Percentiles rank a stretch among this genome's conserved stretches.
Conservation (phyloP, 2,797 vertebrate genomes). For the Nasua narica region DNA sequence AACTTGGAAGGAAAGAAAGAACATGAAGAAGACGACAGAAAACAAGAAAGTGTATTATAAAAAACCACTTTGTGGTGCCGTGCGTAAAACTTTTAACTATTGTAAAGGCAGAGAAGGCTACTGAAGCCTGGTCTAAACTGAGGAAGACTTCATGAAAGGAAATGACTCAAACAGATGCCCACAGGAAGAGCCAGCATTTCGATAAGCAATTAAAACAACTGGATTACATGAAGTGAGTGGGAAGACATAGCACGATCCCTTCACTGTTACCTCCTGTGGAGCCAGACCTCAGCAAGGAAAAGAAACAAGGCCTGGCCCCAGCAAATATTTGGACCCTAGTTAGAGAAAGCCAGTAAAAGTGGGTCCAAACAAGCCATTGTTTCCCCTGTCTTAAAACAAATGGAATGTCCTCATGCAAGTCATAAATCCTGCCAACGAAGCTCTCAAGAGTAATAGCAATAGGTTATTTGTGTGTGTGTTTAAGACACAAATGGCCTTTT, state of each 20-base stretch:
- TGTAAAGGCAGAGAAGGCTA: neutral
- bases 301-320: neutral
- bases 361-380: neutral
- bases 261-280: neutral
- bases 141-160: neutral
- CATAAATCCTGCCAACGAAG: conserved; percentile 8
- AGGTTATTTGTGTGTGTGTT: neutral
- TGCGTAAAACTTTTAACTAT: neutral
- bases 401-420: conserved; percentile 13
- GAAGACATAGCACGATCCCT: neutral
- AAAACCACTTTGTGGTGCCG: neutral
- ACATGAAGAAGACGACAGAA: neutral
- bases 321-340: conserved; percentile 9
- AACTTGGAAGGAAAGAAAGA: neutral
- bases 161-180: neutral
- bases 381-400: conserved; percentile 1
- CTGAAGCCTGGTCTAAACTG: neutral
- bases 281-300: neutral
- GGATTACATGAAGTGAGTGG: neutral
- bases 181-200: neutral
- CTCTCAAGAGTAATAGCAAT: conserved; percentile 5
- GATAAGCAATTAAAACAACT: neutral
- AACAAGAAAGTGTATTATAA: neutral
- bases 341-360: neutral
- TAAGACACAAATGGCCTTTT: conserved; percentile 26